These are phyloP conservation scores for Onchidella celtica DNA, from an alignment of 2,888 invertebrate species.

Conservation along the genomic window DNA sequence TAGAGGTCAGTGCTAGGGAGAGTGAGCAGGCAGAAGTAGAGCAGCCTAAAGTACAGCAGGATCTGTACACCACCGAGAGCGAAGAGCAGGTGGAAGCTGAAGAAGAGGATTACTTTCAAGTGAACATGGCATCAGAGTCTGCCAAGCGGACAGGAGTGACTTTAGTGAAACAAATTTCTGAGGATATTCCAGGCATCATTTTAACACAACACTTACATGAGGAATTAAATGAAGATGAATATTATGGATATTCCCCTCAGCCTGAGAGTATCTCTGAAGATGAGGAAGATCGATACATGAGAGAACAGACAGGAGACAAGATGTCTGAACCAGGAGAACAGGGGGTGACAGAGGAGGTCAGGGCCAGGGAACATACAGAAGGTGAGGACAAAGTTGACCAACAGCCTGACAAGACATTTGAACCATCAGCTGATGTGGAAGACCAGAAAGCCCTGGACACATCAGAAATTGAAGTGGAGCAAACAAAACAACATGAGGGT, in stretches of 20 bases:
- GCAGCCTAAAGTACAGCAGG: background rate
- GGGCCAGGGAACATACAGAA: background rate
- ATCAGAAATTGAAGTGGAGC: slow-evolving; percentile 18
- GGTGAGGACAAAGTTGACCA: slow-evolving; percentile 35
- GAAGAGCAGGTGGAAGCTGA: slow-evolving; percentile 36
- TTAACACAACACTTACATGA: slow-evolving; percentile 84
- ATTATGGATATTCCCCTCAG: slow-evolving; percentile 54
- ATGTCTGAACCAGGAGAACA: slow-evolving; percentile 81
- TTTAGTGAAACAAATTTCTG: slow-evolving; percentile 66
- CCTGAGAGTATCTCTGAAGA: slow-evolving; percentile 44
- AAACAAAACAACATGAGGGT: background rate
- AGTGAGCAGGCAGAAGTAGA: background rate
- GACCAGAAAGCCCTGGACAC: slow-evolving; percentile 32
- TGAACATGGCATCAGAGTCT: slow-evolving; percentile 29
- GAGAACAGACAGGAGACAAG: slow-evolving; percentile 50
- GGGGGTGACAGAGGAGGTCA: slow-evolving; percentile 60
- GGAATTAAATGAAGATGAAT: slow-evolving; percentile 66
- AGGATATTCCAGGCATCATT: slow-evolving; percentile 84
- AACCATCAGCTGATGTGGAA: background rate
- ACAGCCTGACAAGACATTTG: background rate
- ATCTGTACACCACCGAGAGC: background rate
- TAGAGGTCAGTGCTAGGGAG: slow-evolving; percentile 51
- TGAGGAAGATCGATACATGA: slow-evolving; percentile 53
- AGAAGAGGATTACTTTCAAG: slow-evolving; percentile 34
- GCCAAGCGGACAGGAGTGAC: slow-evolving; percentile 45